Evolutionary conservation across 2,113 vertebrate species (phyloP), one percentile per base, ranked within the genome.

Genomic region (human): DNA sequence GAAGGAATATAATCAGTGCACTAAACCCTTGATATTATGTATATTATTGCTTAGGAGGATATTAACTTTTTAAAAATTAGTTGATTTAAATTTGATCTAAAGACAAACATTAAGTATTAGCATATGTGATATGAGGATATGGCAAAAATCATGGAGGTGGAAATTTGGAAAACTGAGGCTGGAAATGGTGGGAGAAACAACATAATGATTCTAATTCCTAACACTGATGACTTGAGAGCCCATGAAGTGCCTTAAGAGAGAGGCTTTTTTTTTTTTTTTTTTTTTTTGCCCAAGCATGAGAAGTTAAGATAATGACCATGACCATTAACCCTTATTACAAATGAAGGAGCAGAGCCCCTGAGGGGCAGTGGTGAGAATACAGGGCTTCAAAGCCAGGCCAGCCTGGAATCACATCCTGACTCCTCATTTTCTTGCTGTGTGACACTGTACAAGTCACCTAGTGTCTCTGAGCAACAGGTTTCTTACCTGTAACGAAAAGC

Each of bases 1-100:
- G 55, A 94, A 78, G 35, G 45, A 85, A 61, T 68, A 52, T 83
- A 59, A 61, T 91, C 18, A 40, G 50, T 70, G 10, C 13, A 59
- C 50, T 81, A 43, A 61, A 38, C 32, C 61, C 38, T 90, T 87
- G 48, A 43, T 48, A 75, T 85, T 12, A 72, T 32, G 16, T n/a
- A 23, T 43, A 35, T 64, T 20, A 45, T 45, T 55, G 30, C 17
- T 76, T 72, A 83, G 40, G 59, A 81, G 43, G 14, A 35, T 73
- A 18, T 55, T 90, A 55, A 64, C 35, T 18, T 40, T 66, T 76
- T 12, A 1, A 78, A 87, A 64, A 76, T 52, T 35, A 50, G 14
- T 68, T 52, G 32, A 66, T 88, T 94, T 84, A 76, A 93, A 80
- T 76, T 81, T 59, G 59, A 78, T 61, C 93, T 87, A n/a, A 93